Conservation (phyloP, 2,113 vertebrate species). For the Ameiurus melas region DNA sequence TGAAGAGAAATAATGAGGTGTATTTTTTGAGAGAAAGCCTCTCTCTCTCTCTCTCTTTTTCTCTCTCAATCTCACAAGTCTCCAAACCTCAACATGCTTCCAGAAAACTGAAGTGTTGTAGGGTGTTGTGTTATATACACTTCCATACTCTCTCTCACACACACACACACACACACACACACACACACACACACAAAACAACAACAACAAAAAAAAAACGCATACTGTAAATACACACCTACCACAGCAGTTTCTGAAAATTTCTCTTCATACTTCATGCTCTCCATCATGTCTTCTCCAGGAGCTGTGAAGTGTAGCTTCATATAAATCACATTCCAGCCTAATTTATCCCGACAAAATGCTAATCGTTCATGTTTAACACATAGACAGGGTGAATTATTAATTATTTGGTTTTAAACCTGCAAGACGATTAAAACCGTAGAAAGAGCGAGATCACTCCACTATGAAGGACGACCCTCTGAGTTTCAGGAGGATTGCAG, state of each 20-base stretch:
- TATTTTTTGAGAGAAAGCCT: constrained; percentile 20
- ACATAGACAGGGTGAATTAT: constrained; percentile 49
- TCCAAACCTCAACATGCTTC: neutral
- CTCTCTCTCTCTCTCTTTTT: neutral
- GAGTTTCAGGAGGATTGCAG: constrained; percentile 23
- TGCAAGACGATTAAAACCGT: neutral
- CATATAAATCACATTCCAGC: neutral
- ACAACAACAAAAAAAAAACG: neutral
- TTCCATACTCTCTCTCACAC: neutral
- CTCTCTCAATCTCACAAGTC: neutral
- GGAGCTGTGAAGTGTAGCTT: neutral
- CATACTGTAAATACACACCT: constrained; percentile 1
- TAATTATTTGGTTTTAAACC: constrained; percentile 43
- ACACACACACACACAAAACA: constrained; percentile 15
- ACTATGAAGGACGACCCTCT: constrained; percentile 21
- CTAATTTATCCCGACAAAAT: neutral
- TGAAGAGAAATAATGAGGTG: constrained; percentile 36
- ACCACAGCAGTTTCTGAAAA: constrained; percentile 23
- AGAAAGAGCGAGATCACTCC: constrained; percentile 19
- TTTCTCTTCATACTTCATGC: constrained; percentile 18
- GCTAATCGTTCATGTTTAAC: constrained; percentile 40
- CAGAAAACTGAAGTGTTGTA: constrained; percentile 17
- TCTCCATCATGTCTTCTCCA: neutral
- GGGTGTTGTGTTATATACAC: neutral
- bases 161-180: constrained; percentile 31